Percentiles rank a stretch among this genome's conserved stretches.
These are phyloP conservation scores for Notarius quadriscutis DNA, from an alignment of 2,113 vertebrate genomes.

Conservation along the genomic window DNA sequence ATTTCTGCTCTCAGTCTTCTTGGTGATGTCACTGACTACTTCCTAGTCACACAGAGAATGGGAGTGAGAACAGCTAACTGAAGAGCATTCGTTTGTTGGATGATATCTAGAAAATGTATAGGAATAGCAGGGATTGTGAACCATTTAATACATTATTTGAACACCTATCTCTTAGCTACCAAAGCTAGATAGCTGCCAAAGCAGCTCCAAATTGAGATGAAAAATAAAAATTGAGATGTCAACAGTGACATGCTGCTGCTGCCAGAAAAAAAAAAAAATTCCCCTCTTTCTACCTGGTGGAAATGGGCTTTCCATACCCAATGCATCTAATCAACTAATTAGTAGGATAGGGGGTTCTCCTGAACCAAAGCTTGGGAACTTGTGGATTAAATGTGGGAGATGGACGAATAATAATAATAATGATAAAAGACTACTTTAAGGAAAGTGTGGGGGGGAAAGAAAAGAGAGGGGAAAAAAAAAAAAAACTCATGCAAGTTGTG, in stretches of 20 bases:
- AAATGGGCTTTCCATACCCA: not conserved
- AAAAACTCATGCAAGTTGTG: not conserved
- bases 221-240: too few species aligned
- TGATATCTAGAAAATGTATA: not conserved
- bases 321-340: not conserved
- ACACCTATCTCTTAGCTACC: too few species aligned
- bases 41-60: too few species aligned
- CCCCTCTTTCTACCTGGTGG: not conserved
- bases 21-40: too few species aligned
- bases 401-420: conserved; percentile 42
- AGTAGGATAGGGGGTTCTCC: not conserved
- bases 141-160: too few species aligned
- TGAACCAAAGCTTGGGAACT: not conserved
- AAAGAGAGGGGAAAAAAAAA: too few species aligned
- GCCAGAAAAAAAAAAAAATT: not conserved
- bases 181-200: too few species aligned
- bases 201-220: too few species aligned
- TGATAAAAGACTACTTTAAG: not conserved
- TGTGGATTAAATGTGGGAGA: not conserved
- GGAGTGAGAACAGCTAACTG: not conserved
- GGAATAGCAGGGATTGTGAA: too few species aligned
- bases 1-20: too few species aligned
- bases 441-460: not conserved
- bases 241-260: not conserved
- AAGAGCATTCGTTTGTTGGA: not conserved